Percentiles rank a stretch among this genome's conserved stretches.
phyloP scores from a whole-genome alignment of 2,888 invertebrate species.

The Orgyia antiqua region DNA sequence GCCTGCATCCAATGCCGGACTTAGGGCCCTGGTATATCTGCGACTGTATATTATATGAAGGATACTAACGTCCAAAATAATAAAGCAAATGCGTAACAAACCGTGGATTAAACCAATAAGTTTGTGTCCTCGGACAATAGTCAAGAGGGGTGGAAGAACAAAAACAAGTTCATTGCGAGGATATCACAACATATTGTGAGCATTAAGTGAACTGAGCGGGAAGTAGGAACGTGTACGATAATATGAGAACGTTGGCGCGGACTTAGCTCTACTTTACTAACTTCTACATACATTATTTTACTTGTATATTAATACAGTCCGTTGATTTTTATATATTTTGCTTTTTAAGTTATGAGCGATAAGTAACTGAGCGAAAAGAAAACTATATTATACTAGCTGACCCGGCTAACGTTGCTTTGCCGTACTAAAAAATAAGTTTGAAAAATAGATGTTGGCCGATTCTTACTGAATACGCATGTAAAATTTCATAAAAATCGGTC shows the following conservation, averaged over 20 bases:
- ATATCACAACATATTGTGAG: constrained; percentile 28
- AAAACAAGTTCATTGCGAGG: constrained; percentile 24
- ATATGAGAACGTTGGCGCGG: constrained; percentile 13
- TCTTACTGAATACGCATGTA: no score
- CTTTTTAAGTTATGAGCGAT: no score
- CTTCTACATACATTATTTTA: constrained; percentile 17
- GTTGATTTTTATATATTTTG: constrained; percentile 1
- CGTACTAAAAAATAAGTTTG: no score
- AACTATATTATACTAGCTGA: no score
- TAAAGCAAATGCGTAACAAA: neutral
- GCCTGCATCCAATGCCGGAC: no score
- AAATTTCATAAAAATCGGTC: no score
- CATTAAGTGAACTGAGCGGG: constrained; percentile 20
- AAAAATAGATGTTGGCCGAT: no score
- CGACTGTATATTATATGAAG: no score
- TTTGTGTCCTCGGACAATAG: constrained; percentile 15
- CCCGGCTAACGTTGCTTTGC: no score
- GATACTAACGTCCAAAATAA: neutral
- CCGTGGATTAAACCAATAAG: constrained; percentile 10
- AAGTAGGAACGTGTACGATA: constrained; percentile 13
- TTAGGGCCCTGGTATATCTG: no score
- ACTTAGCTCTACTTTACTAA: constrained; percentile 11
- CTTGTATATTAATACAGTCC: no score
- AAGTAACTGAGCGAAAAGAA: no score
- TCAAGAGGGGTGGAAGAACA: constrained; percentile 13